Percentiles rank a stretch among this genome's conserved stretches.
phyloP scores from a whole-genome alignment of 2,888 invertebrate species.

The Mantis religiosa region DNA sequence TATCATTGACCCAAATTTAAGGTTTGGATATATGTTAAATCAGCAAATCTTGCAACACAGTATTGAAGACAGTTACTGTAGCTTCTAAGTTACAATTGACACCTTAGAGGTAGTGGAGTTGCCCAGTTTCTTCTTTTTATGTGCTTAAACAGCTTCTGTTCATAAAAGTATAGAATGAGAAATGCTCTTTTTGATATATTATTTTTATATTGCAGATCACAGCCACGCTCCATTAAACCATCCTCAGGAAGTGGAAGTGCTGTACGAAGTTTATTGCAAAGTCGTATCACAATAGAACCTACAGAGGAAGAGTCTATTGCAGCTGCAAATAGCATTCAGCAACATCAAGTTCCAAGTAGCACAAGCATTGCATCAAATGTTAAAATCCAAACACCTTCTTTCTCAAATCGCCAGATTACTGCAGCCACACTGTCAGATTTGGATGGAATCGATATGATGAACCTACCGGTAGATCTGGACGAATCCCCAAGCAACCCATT shows the following conservation, averaged over 20 bases:
- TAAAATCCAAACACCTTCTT: neutral
- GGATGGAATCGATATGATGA: constrained; percentile 70
- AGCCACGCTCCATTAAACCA: neutral
- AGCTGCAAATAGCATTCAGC: neutral
- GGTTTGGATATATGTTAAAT: too few species aligned
- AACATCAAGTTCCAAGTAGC: neutral
- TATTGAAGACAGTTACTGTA: too few species aligned
- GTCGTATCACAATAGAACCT: neutral
- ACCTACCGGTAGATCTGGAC: constrained; percentile 68
- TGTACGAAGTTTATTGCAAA: neutral
- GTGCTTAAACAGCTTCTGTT: neutral
- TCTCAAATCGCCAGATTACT: constrained; percentile 3
- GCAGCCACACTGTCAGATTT: constrained; percentile 44
- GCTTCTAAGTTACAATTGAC: too few species aligned
- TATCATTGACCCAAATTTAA: too few species aligned
- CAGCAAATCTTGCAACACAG: too few species aligned
- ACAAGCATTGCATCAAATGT: neutral
- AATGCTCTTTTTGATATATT: neutral
- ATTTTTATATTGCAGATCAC: neutral
- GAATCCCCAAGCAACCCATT: constrained; percentile 48
- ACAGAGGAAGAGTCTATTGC: neutral
- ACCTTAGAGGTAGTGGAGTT: too few species aligned
- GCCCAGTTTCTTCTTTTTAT: too few species aligned
- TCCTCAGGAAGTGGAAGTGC: neutral
- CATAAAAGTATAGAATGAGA: neutral